Conservation (phyloP, 2,888 invertebrate genomes). For the Petrolisthes cinctipes region DNA sequence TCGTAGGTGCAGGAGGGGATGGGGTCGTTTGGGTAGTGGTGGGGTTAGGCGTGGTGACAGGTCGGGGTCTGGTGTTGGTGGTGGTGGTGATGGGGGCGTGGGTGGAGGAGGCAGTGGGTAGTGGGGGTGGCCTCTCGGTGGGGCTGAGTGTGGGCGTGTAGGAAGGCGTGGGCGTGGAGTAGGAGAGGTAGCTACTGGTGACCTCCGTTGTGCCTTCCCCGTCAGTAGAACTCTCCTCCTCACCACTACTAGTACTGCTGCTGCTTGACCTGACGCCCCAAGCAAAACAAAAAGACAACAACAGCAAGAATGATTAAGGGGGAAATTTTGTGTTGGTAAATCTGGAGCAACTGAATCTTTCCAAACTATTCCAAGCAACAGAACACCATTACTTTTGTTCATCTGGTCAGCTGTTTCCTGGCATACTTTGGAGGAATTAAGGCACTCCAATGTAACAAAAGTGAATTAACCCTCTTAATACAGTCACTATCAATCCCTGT, state of each 20-base stretch:
- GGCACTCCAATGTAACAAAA: too few species aligned
- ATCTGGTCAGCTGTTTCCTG: too few species aligned
- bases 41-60: slow-evolving; percentile 17
- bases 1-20: background rate
- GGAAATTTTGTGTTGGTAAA: too few species aligned
- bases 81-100: background rate
- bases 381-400: too few species aligned
- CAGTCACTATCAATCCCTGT: too few species aligned
- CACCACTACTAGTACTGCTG: background rate
- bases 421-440: too few species aligned
- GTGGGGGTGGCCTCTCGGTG: slow-evolving; percentile 21
- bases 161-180: slow-evolving; percentile 17
- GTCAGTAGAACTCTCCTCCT: background rate
- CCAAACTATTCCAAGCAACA: too few species aligned
- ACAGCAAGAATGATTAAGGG: too few species aligned
- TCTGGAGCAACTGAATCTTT: too few species aligned
- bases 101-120: background rate
- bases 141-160: slow-evolving; percentile 25
- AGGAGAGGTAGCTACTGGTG: slow-evolving; percentile 28
- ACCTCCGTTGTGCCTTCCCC: background rate
- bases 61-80: background rate
- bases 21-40: background rate
- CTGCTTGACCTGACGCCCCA: too few species aligned
- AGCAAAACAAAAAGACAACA: too few species aligned
- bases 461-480: too few species aligned